Evolutionary conservation across 2,888 invertebrate genomes (phyloP), one percentile per base, ranked within the genome.

Genomic region (Agonum fuliginosum): DNA sequence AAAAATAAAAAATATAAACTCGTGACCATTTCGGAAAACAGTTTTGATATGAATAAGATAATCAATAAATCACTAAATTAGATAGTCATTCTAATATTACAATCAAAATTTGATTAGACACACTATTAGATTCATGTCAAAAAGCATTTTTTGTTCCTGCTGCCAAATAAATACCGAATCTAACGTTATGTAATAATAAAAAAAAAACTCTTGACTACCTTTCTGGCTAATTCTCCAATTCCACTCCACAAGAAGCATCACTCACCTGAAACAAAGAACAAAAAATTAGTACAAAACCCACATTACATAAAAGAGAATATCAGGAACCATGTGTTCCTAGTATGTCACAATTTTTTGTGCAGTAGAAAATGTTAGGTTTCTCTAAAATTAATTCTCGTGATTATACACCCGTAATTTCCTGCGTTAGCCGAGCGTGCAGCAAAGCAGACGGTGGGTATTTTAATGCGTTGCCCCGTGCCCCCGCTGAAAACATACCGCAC

Each of bases 381-480:
- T 30, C 48, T 48, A 51, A 46, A 71, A 71, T 71, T 71, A 71
- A 71, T 71, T 71, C 71, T 27, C 30, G 27, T 71, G 71, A 51
- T 71, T 71, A 48, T 48, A 51, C 48, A 34, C 30, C 34, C 17
- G 71, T 51, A 71, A 71, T 71, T 71, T 71, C 46, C 48, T 51
- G 43, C 5, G 71, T 46, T 30, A 71, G 48, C 71, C 14, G 20
- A 51, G 19, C 71, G 71, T 71, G 34, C n/a, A n/a, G 19, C 70
- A 14, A 0, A 19, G n/a, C 20, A 51, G 51, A 22, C 51, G 10
- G 1, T 51, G 24, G 22, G 5, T 34, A 10, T n/a, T 3, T 12
- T 3, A 3, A 12, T 43, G 43, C 43, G n/a, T n/a, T n/a, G 34
- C 27, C 22, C 27, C 2, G 67, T 41, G 41, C 67, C 67, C 62